A percentile compares a stretch with the other conserved stretches of the same genome.
phyloP scores from a whole-genome alignment of 2,888 invertebrate genomes.

The Mythimna vitellina region DNA sequence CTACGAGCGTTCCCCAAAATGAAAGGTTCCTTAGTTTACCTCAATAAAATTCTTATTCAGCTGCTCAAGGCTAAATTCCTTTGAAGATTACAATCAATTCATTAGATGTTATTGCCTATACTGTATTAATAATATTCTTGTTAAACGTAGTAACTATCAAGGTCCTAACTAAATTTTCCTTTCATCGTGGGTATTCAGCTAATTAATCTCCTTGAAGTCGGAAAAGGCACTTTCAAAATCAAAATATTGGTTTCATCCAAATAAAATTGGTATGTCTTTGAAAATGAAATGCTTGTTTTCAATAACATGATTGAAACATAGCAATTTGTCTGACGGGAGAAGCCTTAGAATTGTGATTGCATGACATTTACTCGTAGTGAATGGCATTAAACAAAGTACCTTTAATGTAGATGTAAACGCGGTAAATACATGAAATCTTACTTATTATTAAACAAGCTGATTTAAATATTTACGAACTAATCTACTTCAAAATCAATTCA shows the following conservation, averaged over 20 bases:
- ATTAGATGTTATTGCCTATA: conserved; percentile 10
- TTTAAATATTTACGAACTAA: conserved; percentile 16
- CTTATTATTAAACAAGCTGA: not conserved
- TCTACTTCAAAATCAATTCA: not conserved
- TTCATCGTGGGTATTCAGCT: not conserved
- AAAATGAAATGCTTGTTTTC: conserved; percentile 11
- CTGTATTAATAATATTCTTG: not conserved
- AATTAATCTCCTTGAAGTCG: not conserved
- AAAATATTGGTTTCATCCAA: not conserved
- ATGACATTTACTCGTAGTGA: conserved; percentile 25
- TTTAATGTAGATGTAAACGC: not conserved
- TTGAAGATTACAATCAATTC: conserved; percentile 9
- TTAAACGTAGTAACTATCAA: too few relatives aligned
- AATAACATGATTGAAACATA: conserved; percentile 16
- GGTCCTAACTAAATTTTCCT: not conserved
- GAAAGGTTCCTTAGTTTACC: conserved; percentile 5
- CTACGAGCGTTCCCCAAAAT: conserved; percentile 12
- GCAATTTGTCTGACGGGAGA: conserved; percentile 41
- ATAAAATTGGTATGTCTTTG: conserved; percentile 8
- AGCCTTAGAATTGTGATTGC: conserved; percentile 48
- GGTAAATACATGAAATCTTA: not conserved
- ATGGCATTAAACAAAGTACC: conserved; percentile 25
- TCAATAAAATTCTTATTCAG: not conserved
- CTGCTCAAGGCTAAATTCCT: conserved; percentile 1
- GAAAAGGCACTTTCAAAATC: not conserved